These are phyloP conservation scores for Hymenochirus boettgeri DNA, from an alignment of 2,113 vertebrate species.

Conservation along the genomic window DNA sequence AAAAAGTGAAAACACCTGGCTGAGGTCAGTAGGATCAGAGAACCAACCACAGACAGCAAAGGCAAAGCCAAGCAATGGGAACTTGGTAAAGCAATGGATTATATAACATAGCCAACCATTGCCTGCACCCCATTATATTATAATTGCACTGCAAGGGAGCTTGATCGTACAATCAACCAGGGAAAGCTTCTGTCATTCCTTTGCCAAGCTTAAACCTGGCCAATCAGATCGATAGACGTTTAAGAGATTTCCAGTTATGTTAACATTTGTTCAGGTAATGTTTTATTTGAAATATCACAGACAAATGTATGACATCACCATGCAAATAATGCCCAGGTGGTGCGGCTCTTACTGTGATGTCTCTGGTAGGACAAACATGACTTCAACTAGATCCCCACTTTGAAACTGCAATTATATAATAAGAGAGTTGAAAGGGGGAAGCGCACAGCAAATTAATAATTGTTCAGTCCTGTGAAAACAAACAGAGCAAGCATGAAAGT, in stretches of 20 bases:
- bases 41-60: slow-evolving; percentile 95
- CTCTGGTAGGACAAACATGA: slow-evolving; percentile 50
- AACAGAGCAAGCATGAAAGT: slow-evolving; percentile 58
- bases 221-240: slow-evolving; percentile 79
- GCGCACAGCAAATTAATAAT: too few species aligned
- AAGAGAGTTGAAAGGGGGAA: too few species aligned
- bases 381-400: not conserved
- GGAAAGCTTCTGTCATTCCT: slow-evolving; percentile 73
- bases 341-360: slow-evolving; percentile 72
- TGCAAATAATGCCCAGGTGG: slow-evolving; percentile 72
- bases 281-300: slow-evolving; percentile 95
- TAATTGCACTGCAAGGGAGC: slow-evolving; percentile 95
- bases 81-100: slow-evolving; percentile 94
- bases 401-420: not conserved
- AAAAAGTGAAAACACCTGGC: slow-evolving; percentile 99
- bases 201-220: slow-evolving; percentile 69
- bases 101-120: slow-evolving; percentile 92
- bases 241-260: slow-evolving; percentile 82
- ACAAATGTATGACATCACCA: slow-evolving; percentile 92
- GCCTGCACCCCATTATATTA: slow-evolving; percentile 94
- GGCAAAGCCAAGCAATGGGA: slow-evolving; percentile 82
- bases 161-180: slow-evolving; percentile 77
- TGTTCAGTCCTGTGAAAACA: slow-evolving; percentile 74
- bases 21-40: slow-evolving; percentile 96
- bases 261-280: slow-evolving; percentile 88